A percentile compares a stretch with the other conserved stretches of the same genome.
These are phyloP conservation scores for Drosophila demipolita DNA, from an alignment of 2,888 invertebrate species.

Conservation along the genomic window DNA sequence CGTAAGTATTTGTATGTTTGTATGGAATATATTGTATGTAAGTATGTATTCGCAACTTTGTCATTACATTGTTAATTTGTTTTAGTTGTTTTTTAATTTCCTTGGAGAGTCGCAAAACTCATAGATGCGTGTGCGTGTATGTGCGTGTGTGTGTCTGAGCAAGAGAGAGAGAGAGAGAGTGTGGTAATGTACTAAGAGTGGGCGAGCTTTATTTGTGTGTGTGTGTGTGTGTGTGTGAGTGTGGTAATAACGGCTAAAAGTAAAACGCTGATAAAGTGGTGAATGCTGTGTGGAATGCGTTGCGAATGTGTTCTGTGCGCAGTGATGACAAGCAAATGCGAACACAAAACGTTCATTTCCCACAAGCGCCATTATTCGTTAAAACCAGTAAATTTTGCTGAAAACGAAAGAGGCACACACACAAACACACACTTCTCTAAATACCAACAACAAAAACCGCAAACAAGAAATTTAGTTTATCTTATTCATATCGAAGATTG, in stretches of 20 bases:
- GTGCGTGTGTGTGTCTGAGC: slow-evolving; percentile 17
- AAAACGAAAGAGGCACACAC: slow-evolving; percentile 61
- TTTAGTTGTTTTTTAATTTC: slow-evolving; percentile 79
- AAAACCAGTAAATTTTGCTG: slow-evolving; percentile 77
- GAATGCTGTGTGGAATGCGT: slow-evolving; percentile 67
- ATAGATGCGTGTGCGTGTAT: slow-evolving; percentile 41
- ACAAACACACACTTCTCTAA: slow-evolving; percentile 5
- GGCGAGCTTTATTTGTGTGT: slow-evolving; percentile 20
- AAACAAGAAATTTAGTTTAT: slow-evolving; percentile 12
- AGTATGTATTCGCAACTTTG: slow-evolving; percentile 62
- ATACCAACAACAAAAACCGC: slow-evolving; percentile 27
- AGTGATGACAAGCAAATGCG: slow-evolving; percentile 79
- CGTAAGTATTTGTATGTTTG: slow-evolving; percentile 5
- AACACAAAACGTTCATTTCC: slow-evolving; percentile 81
- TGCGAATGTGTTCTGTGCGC: slow-evolving; percentile 57
- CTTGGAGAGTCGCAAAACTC: slow-evolving; percentile 74
- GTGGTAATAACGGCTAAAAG: slow-evolving; percentile 75
- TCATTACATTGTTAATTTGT: slow-evolving; percentile 79
- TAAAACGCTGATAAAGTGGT: slow-evolving; percentile 78
- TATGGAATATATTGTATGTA: slow-evolving; percentile 9
- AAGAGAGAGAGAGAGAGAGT: slow-evolving; percentile 10
- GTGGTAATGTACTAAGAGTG: slow-evolving; percentile 68
- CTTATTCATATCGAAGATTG: neutral
- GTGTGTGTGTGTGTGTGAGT: slow-evolving; percentile 2
- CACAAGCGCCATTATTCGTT: slow-evolving; percentile 80